phyloP scores from a whole-genome alignment of 1,140 invertebrate genomes.

The Antheraea mylitta region DNA sequence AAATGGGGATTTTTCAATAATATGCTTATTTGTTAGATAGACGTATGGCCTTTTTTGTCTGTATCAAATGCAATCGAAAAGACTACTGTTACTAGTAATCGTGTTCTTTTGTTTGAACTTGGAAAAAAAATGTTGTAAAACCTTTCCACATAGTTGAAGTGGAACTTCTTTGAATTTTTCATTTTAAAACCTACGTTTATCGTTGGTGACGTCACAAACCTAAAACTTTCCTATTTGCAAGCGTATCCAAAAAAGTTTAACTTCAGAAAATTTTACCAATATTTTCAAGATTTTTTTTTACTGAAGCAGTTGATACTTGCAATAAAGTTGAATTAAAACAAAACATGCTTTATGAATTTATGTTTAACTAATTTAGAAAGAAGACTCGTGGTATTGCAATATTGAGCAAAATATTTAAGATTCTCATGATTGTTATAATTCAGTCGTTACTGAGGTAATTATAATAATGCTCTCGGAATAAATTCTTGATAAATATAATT shows the following conservation, averaged over 20 bases:
- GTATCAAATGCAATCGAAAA: neutral
- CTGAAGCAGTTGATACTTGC: neutral
- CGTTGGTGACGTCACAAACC: too few relatives aligned
- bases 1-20: constrained; percentile 1
- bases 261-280: neutral
- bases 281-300: neutral
- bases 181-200: too few relatives aligned
- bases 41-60: neutral
- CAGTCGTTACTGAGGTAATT: too few relatives aligned
- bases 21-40: constrained; percentile 9
- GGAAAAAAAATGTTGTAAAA: neutral
- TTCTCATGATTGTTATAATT: too few relatives aligned
- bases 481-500: neutral
- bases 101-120: neutral
- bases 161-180: too few relatives aligned
- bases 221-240: too few relatives aligned
- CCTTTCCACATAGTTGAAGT: too few relatives aligned
- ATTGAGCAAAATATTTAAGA: neutral
- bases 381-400: neutral
- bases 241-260: too few relatives aligned
- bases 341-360: neutral
- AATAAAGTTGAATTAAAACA: too few relatives aligned
- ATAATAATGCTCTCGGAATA: too few relatives aligned
- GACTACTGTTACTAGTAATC: neutral
- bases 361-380: neutral